Percentiles rank a stretch among this genome's conserved stretches.
Evolutionary conservation across 2,888 invertebrate species (phyloP).

Genomic region (Electrophaes corylata): DNA sequence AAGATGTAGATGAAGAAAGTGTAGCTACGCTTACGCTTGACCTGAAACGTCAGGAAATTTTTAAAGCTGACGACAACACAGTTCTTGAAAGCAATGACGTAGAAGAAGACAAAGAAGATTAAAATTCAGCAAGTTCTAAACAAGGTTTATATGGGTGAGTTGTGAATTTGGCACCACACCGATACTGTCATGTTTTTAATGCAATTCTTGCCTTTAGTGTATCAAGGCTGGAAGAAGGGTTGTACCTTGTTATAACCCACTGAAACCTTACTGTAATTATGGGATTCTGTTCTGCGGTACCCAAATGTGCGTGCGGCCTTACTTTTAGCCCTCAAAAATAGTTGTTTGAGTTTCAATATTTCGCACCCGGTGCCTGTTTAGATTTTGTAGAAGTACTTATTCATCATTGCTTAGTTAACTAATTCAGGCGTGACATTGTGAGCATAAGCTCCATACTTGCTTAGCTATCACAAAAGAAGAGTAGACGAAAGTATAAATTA

Average conservation of each 20-base stretch:
- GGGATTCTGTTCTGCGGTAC: constrained; percentile 23
- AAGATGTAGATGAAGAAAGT: constrained; percentile 1
- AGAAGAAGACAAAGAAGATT: not conserved
- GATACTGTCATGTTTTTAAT: constrained; percentile 14
- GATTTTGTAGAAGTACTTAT: not conserved
- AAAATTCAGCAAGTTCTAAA: not conserved
- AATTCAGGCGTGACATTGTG: too few relatives aligned
- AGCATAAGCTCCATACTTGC: too few relatives aligned
- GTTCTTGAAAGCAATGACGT: not conserved
- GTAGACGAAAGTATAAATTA: too few relatives aligned
- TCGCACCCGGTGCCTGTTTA: not conserved
- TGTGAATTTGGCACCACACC: constrained; percentile 4
- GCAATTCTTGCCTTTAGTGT: constrained; percentile 17
- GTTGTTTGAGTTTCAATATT: not conserved
- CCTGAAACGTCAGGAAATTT: not conserved
- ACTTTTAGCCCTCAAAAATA: not conserved
- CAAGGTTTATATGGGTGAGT: not conserved
- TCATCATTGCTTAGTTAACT: not conserved
- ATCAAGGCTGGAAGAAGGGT: constrained; percentile 16
- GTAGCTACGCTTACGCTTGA: too few relatives aligned
- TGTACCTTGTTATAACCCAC: constrained; percentile 5
- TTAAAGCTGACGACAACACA: not conserved
- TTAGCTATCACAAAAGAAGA: too few relatives aligned
- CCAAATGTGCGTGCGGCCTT: constrained; percentile 4
- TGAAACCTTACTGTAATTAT: constrained; percentile 24